Conservation (phyloP, 2,113 vertebrate species). For the Ctenodactylus gundi region DNA sequence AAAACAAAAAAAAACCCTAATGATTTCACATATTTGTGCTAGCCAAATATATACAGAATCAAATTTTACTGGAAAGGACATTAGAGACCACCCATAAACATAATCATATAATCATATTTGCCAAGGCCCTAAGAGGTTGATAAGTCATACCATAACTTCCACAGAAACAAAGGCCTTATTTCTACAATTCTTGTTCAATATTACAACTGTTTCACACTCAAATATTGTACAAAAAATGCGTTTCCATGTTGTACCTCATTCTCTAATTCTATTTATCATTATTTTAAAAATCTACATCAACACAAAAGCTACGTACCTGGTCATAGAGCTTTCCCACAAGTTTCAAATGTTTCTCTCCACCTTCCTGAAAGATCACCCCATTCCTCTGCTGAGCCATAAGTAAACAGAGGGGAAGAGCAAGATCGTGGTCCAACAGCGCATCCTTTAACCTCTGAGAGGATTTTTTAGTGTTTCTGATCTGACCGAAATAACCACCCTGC, state of each 20-base stretch:
- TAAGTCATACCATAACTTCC: not conserved
- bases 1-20: not conserved
- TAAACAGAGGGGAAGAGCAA: slow-evolving; percentile 95
- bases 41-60: not conserved
- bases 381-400: slow-evolving; percentile 98
- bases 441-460: slow-evolving; percentile 98
- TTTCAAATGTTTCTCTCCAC: slow-evolving; percentile 98
- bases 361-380: slow-evolving; percentile 97
- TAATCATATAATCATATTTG: not conserved
- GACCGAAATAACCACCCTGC: slow-evolving; percentile 99
- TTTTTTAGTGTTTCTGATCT: slow-evolving; percentile 99
- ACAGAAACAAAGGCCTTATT: not conserved
- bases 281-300: slow-evolving; percentile 20
- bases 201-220: not conserved
- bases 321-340: slow-evolving; percentile 98
- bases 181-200: slow-evolving; percentile 35
- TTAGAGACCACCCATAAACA: slow-evolving; percentile 35
- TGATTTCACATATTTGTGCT: not conserved
- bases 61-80: slow-evolving; percentile 38
- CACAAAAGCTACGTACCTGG: slow-evolving; percentile 87
- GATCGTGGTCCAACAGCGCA: slow-evolving; percentile 93
- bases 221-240: slow-evolving; percentile 9
- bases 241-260: slow-evolving; percentile 46
- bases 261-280: slow-evolving; percentile 18
- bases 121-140: not conserved